phyloP scores from a whole-genome alignment of 23 tunicate genomes.

The Phallusia fumigata region DNA sequence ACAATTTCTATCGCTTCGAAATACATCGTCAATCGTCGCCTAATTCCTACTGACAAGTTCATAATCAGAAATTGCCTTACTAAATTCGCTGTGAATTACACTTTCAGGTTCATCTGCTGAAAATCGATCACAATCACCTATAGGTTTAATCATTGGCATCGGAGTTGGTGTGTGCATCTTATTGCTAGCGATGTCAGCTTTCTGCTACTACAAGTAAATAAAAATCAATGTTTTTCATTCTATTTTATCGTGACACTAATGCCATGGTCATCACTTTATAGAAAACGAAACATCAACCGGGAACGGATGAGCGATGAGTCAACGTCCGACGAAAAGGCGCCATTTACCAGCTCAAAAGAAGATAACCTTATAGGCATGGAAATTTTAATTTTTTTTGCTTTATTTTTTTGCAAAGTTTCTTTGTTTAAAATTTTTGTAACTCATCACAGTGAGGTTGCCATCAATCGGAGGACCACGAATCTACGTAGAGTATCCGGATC shows the following conservation, averaged over 20 bases:
- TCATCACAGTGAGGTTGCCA: background rate
- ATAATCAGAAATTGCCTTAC: too few species aligned
- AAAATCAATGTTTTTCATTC: too few species aligned
- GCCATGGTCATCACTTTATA: too few species aligned
- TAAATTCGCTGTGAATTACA: background rate
- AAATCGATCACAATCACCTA: background rate
- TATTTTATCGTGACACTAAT: background rate
- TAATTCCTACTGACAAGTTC: background rate
- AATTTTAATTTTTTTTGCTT: too few species aligned
- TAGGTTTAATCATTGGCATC: background rate
- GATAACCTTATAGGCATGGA: background rate
- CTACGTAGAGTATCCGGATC: conserved; percentile 69
- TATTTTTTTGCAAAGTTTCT: background rate
- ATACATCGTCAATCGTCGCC: background rate
- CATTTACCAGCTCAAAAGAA: background rate
- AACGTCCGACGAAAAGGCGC: conserved; percentile 14
- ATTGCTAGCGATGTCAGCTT: background rate
- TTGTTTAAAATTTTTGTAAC: background rate
- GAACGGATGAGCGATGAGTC: conserved; percentile 28
- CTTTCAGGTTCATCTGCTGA: background rate
- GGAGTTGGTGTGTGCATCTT: background rate
- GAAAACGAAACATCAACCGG: background rate
- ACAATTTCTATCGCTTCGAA: background rate
- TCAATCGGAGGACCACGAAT: conserved; percentile 7
- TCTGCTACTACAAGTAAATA: background rate